Evolutionary conservation across 2,888 invertebrate genomes (phyloP).

Genomic region (Thereva nobilitata): DNA sequence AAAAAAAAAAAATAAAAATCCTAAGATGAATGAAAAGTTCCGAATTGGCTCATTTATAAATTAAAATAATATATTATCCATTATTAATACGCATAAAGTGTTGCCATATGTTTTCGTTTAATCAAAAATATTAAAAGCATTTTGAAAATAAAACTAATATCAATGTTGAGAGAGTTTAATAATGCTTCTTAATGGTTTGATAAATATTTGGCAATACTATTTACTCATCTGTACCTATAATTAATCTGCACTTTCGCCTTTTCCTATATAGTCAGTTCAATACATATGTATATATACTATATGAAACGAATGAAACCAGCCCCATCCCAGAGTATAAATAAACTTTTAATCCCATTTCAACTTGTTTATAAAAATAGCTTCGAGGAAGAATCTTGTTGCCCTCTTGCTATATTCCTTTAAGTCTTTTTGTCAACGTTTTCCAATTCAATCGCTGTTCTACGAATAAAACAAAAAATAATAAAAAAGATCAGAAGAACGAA

Average conservation of each 20-base stretch:
- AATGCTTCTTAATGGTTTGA: too few relatives aligned
- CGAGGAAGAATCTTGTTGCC: constrained; percentile 15
- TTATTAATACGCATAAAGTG: too few relatives aligned
- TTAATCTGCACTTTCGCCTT: constrained; percentile 6
- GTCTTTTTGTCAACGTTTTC: constrained; percentile 22
- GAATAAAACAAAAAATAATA: background rate
- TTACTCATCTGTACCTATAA: constrained; percentile 10
- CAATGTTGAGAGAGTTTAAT: too few relatives aligned
- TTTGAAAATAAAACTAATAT: too few relatives aligned
- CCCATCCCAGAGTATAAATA: constrained; percentile 33
- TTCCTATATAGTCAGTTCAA: background rate
- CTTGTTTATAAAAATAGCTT: constrained; percentile 15
- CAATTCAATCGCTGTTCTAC: background rate
- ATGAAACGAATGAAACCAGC: background rate
- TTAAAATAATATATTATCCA: too few relatives aligned
- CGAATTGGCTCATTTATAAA: too few relatives aligned
- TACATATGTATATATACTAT: too few relatives aligned
- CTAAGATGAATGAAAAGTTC: too few relatives aligned
- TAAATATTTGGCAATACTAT: too few relatives aligned
- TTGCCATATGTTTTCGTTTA: too few relatives aligned
- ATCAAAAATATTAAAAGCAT: too few relatives aligned
- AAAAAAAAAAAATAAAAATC: too few relatives aligned
- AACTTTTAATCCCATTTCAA: constrained; percentile 16
- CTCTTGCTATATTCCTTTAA: background rate
- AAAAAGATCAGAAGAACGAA: constrained; percentile 9